Percentiles rank a stretch among this genome's conserved stretches.
phyloP scores from a whole-genome alignment of 2,797 vertebrate species.

The Semaprochilodus insignis region DNA sequence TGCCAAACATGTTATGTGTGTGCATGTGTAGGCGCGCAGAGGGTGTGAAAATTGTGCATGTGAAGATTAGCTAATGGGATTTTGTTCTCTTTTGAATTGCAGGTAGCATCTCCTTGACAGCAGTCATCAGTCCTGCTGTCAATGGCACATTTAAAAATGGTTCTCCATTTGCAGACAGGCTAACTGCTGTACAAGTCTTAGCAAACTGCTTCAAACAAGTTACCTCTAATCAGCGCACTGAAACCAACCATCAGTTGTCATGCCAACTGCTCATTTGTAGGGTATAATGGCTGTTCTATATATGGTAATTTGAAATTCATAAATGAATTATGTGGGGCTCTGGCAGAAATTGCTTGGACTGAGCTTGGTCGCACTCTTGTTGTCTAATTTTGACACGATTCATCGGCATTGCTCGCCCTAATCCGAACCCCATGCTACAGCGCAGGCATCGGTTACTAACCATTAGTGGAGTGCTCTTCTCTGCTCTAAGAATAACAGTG shows the following conservation, averaged over 20 bases:
- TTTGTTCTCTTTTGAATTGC: constrained; percentile 1
- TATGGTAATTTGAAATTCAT: background rate
- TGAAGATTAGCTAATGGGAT: constrained; percentile 14
- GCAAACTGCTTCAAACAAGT: background rate
- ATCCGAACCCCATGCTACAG: constrained; percentile 43
- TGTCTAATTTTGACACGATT: constrained; percentile 4
- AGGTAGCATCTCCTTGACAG: background rate
- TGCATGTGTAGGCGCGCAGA: background rate
- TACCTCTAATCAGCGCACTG: background rate
- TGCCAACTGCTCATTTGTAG: constrained; percentile 36
- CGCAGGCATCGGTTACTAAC: constrained; percentile 39
- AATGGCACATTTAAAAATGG: background rate
- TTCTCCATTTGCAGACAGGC: constrained; percentile 16
- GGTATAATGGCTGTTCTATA: constrained; percentile 16
- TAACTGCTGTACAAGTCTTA: constrained; percentile 3
- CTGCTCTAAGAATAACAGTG: constrained; percentile 42
- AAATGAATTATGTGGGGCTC: constrained; percentile 3
- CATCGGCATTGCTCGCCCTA: background rate
- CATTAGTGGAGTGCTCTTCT: constrained; percentile 38
- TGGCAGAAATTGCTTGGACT: background rate
- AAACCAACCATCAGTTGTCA: constrained; percentile 26
- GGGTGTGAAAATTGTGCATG: background rate
- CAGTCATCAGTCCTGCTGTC: background rate
- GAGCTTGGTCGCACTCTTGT: constrained; percentile 1
- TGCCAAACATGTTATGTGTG: background rate